phyloP scores from a whole-genome alignment of 2,888 invertebrate genomes.

The Chymomyza procnemis region DNA sequence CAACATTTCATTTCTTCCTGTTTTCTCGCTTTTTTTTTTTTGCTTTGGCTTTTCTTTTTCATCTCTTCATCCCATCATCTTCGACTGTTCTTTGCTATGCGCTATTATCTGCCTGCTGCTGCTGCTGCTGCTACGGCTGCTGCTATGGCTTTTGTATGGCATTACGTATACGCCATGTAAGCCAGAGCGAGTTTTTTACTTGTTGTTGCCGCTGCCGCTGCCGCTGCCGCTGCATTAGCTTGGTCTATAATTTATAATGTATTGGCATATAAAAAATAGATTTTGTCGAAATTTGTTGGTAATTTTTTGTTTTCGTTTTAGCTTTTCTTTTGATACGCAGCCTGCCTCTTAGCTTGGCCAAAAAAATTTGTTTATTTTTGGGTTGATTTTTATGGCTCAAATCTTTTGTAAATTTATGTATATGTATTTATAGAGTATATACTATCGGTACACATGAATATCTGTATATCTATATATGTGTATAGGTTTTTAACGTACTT shows the following conservation, averaged over 20 bases:
- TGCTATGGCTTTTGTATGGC: constrained; percentile 31
- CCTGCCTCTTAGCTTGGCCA: background rate
- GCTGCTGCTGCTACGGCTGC: no score
- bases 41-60: background rate
- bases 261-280: constrained; percentile 45
- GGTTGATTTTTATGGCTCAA: background rate
- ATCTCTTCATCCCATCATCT: background rate
- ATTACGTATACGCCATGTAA: constrained; percentile 59
- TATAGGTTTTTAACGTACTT: background rate
- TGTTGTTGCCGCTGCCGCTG: background rate
- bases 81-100: background rate
- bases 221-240: constrained; percentile 28
- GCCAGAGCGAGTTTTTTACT: constrained; percentile 16
- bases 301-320: background rate
- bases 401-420: background rate
- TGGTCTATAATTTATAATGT: constrained; percentile 66
- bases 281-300: background rate
- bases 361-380: constrained; percentile 2
- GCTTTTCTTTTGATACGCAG: background rate
- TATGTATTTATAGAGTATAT: background rate
- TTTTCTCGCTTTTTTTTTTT: constrained; percentile 10
- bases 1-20: constrained; percentile 58
- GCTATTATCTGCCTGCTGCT: background rate
- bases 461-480: no score
- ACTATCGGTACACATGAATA: no score